Evolutionary conservation across 2,113 vertebrate genomes (phyloP).

Genomic region (Pollimyrus isidori): DNA sequence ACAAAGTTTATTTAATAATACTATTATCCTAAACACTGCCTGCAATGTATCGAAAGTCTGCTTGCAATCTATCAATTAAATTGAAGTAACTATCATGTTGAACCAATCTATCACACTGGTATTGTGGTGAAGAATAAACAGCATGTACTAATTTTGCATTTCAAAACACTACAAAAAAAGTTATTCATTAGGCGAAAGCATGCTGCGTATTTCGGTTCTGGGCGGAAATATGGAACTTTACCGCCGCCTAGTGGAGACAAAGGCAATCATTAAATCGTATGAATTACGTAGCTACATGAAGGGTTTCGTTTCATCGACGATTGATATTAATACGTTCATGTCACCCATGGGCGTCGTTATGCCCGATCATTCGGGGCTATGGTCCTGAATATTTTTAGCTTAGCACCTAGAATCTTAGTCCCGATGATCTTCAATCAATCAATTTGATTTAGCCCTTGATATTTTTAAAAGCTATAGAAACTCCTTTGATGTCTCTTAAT

Average conservation of each 20-base stretch:
- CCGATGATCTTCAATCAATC: no score
- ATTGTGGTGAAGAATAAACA: background rate
- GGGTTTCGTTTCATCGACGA: background rate
- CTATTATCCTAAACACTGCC: background rate
- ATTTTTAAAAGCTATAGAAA: no score
- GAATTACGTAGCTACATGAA: no score
- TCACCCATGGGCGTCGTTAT: no score
- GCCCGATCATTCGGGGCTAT: no score
- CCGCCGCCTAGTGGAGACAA: background rate
- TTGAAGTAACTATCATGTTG: background rate
- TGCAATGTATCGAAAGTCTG: background rate
- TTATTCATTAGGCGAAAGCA: background rate
- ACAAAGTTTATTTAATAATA: background rate
- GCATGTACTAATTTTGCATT: background rate
- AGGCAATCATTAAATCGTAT: background rate
- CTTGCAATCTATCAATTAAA: background rate
- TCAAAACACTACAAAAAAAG: background rate
- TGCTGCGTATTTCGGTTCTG: background rate
- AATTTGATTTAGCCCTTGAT: no score
- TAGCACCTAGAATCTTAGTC: no score
- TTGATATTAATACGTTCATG: background rate
- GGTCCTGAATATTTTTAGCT: no score
- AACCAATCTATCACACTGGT: background rate
- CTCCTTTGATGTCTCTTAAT: background rate
- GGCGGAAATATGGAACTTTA: background rate